A percentile compares a stretch with the other conserved stretches of the same genome.
phyloP scores from a whole-genome alignment of 2,888 invertebrate species.

The Ornithoptera priamus region DNA sequence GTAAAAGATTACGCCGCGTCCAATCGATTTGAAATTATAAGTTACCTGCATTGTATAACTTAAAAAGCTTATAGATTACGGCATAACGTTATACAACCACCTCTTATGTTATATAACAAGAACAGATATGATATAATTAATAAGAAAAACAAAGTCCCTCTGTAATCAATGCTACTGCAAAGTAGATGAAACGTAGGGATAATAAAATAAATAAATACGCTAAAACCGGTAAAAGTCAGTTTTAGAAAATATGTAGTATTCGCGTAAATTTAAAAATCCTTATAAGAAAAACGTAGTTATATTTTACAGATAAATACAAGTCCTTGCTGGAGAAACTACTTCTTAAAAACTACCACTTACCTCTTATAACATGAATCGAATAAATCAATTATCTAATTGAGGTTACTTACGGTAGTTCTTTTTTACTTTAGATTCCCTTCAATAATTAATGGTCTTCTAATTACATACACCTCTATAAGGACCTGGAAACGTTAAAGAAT shows the following conservation, averaged over 20 bases:
- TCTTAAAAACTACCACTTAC: no score
- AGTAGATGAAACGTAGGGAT: no score
- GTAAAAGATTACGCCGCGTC: slow-evolving; percentile 44
- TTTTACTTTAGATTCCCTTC: neutral
- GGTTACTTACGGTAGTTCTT: neutral
- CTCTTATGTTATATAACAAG: neutral
- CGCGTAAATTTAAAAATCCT: no score
- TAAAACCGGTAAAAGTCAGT: no score
- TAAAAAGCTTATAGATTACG: slow-evolving; percentile 11
- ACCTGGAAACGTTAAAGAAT: neutral
- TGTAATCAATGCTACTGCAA: no score
- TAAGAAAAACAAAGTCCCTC: no score
- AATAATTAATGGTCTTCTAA: neutral
- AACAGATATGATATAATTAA: neutral
- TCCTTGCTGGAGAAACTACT: no score
- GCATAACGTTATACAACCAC: slow-evolving; percentile 6
- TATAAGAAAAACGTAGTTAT: no score
- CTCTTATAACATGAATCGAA: neutral
- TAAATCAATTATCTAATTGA: neutral
- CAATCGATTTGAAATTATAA: slow-evolving; percentile 59
- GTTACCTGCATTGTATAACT: slow-evolving; percentile 35
- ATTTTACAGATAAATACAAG: no score
- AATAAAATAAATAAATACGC: no score
- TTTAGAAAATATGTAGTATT: no score
- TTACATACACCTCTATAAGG: no score